Evolutionary conservation across 2,113 vertebrate species (phyloP).

Genomic region (Rhinoptilus africanus): DNA sequence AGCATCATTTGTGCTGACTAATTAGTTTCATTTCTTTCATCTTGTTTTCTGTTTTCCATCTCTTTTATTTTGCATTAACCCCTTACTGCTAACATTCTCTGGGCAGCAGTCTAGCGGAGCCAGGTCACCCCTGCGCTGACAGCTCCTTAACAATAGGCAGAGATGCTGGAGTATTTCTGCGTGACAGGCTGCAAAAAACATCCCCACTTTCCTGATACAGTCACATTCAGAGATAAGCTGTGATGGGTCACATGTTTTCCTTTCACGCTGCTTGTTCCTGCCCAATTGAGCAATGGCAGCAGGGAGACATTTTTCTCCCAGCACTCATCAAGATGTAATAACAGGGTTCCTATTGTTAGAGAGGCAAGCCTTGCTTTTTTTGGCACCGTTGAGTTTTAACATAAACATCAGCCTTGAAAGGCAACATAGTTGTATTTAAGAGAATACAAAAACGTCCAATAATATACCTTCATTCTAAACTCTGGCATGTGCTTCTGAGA

Average conservation of each 20-base stretch:
- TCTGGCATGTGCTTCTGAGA: background rate
- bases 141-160: background rate
- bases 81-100: background rate
- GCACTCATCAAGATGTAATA: conserved; percentile 39
- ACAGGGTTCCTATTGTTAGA: conserved; percentile 33
- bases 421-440: background rate
- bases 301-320: conserved; percentile 19
- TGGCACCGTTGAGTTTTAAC: background rate
- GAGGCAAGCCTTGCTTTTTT: conserved; percentile 30
- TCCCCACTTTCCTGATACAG: background rate
- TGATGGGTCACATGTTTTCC: background rate
- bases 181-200: background rate
- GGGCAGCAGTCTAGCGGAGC: background rate
- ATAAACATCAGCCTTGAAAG: background rate
- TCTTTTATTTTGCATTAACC: conserved; percentile 7
- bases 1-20: conserved; percentile 1
- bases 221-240: background rate
- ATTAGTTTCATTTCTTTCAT: conserved; percentile 37
- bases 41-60: background rate
- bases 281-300: conserved; percentile 20
- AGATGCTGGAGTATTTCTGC: background rate
- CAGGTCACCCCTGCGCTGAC: rapidly evolving
- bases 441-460: conserved; percentile 18
- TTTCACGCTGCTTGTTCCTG: background rate
- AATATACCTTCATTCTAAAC: background rate